Evolutionary conservation across 2,888 invertebrate genomes (phyloP), one percentile per base, ranked within the genome.

Genomic region (Drosophila nigritarsus): DNA sequence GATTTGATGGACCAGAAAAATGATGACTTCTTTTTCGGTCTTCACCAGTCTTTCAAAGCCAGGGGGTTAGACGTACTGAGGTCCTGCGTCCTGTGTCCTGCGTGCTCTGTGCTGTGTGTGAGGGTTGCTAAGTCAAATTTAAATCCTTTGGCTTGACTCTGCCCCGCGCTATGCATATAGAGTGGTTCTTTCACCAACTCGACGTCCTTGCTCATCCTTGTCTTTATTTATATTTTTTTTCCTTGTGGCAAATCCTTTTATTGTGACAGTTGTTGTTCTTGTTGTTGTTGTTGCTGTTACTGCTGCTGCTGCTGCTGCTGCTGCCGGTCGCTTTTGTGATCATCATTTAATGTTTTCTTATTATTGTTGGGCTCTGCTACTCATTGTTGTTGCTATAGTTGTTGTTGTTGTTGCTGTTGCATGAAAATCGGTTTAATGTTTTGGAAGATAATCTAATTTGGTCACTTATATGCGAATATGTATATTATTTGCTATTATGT

Each of bases 381-480:
- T 55, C 61, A 40, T 51, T 40, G 53, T 58, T 50, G 29, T 56
- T 67, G 53, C 32, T 32, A 34, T 55, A 65, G 49, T 51, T 27
- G 49, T 51, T 67, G 49, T 51, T 32, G 59, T 32, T 69, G 56
- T 32, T 54, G 65, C 36, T 78, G 78, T 72, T 77, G 74, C 78
- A 71, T 59, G 75, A 83, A 87, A 92, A 91, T 90, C 84, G 84
- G 91, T 90, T 91, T 83, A 92, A 92, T 92, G 92, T 92, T 76
- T 83, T 80, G 92, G 91, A 92, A 92, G 92, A 91, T 92, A 92
- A 92, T 92, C 92, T 92, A 92, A 92, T 92, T 92, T 92, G 92
- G 92, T 92, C 92, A 92, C 92, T 92, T 92, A 91, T 92, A 92
- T 92, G 92, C 92, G 91, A 87, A 89, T 89, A 82, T 84, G 87